These are phyloP conservation scores for Octopus sinensis DNA, from an alignment of 1,140 invertebrate genomes.

Conservation along the genomic window DNA sequence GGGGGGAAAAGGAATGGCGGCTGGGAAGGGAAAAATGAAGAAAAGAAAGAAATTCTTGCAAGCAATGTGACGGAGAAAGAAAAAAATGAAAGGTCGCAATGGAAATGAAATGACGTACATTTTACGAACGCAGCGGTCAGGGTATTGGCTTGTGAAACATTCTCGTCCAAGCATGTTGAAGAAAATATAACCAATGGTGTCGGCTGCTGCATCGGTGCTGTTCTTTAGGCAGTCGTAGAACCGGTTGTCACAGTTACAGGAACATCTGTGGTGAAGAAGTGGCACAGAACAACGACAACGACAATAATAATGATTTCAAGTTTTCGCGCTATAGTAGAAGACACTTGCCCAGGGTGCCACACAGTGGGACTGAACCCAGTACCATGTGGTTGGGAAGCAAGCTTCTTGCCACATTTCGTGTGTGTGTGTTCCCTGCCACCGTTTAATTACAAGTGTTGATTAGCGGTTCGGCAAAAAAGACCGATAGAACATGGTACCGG, in stretches of 20 bases:
- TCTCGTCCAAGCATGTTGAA: constrained; percentile 7
- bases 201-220: not conserved
- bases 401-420: too few species aligned
- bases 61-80: not conserved
- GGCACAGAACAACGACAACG: too few species aligned
- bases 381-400: too few species aligned
- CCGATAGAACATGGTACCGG: too few species aligned
- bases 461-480: too few species aligned
- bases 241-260: constrained; percentile 14
- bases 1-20: not conserved
- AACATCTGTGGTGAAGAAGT: constrained; percentile 1
- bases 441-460: too few species aligned
- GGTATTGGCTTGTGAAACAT: not conserved
- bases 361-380: too few species aligned
- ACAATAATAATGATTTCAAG: too few species aligned
- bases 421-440: too few species aligned
- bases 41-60: not conserved
- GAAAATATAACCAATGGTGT: constrained; percentile 9
- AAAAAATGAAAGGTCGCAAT: not conserved
- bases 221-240: constrained; percentile 12
- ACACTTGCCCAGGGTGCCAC: too few species aligned
- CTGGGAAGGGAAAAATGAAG: not conserved
- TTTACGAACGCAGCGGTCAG: not conserved
- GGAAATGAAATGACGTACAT: not conserved
- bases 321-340: too few species aligned